Evolutionary conservation across 2,888 invertebrate genomes (phyloP).

Genomic region (Lutraria lutraria): DNA sequence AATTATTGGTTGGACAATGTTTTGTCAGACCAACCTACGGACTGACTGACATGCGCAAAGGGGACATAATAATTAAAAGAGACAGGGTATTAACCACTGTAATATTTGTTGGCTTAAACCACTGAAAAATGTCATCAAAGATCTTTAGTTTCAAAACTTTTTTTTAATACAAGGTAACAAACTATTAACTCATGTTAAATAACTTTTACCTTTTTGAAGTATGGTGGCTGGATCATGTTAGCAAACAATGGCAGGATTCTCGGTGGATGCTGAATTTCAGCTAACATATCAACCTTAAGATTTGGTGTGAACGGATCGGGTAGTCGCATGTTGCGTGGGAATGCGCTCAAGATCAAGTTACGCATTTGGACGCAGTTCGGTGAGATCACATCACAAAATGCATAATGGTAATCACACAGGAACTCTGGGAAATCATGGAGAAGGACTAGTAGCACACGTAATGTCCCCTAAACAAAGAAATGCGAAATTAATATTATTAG

Average conservation of each 20-base stretch:
- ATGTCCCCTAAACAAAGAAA: slow-evolving; percentile 89
- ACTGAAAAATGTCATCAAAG: no score
- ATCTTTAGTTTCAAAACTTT: no score
- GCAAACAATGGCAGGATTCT: slow-evolving; percentile 96
- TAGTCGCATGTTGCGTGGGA: slow-evolving; percentile 98
- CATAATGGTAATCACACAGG: slow-evolving; percentile 99
- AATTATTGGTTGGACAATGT: no score
- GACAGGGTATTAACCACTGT: no score
- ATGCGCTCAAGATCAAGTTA: slow-evolving; percentile 98
- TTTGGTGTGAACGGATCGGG: slow-evolving; percentile 99
- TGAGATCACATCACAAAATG: slow-evolving; percentile 99
- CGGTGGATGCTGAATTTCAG: slow-evolving; percentile 88
- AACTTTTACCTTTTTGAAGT: slow-evolving; percentile 92
- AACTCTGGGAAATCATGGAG: slow-evolving; percentile 99
- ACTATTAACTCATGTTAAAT: no score
- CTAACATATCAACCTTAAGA: slow-evolving; percentile 89
- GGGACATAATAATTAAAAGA: no score
- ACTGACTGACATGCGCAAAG: no score
- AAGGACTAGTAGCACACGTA: slow-evolving; percentile 96
- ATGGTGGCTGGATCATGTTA: slow-evolving; percentile 93
- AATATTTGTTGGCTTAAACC: no score
- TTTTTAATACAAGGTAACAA: no score
- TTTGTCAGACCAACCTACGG: no score
- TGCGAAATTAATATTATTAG: neutral
- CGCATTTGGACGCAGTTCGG: slow-evolving; percentile 99